Conservation (phyloP, 2,797 vertebrate genomes). For the Limosa lapponica region DNA sequence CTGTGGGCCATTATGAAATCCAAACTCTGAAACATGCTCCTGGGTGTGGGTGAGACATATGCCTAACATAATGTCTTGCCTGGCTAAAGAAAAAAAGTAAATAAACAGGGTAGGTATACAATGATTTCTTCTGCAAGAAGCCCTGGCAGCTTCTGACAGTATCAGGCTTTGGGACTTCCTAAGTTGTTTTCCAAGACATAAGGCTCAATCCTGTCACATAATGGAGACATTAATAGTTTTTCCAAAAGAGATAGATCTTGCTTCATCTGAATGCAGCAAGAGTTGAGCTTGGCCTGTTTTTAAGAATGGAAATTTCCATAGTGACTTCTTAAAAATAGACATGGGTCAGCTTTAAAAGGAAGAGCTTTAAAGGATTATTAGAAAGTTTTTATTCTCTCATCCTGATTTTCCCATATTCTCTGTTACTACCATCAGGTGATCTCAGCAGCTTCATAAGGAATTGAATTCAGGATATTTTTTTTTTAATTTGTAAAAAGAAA, state of each 20-base stretch:
- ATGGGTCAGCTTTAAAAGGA: not conserved
- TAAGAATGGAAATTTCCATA: constrained; percentile 46
- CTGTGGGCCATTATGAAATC: not conserved
- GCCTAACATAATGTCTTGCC: not conserved
- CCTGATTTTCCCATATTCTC: not conserved
- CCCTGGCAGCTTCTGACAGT: not conserved
- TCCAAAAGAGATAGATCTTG: not conserved
- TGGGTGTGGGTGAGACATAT: not conserved
- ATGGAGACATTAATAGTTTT: not conserved
- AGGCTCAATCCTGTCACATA: not conserved
- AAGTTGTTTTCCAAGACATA: not conserved
- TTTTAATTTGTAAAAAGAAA: not conserved
- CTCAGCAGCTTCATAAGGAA: not conserved
- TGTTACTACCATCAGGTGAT: not conserved
- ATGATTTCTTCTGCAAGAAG: not conserved
- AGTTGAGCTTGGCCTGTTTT: not conserved
- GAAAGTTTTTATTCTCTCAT: not conserved
- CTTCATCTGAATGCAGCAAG: not conserved
- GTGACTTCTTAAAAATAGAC: not conserved
- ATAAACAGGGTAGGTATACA: not conserved
- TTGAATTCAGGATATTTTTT: not conserved
- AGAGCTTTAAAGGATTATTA: not conserved
- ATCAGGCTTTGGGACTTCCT: not conserved
- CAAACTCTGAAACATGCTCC: not conserved
- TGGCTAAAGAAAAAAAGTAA: not conserved